These are phyloP conservation scores for Fabriciana adippe DNA, from an alignment of 2,888 invertebrate genomes.

Conservation along the genomic window DNA sequence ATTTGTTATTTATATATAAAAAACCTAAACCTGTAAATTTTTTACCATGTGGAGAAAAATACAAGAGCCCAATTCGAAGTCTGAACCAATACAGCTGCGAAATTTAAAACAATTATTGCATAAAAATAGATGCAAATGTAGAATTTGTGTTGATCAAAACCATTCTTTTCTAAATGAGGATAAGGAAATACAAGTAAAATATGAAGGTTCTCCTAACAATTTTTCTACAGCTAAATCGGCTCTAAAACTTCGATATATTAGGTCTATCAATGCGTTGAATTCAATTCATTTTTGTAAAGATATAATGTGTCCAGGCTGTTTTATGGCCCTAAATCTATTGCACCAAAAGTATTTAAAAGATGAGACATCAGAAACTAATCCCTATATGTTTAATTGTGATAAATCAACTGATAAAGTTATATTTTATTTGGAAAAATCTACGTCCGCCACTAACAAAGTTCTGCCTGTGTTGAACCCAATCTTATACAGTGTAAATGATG, in stretches of 20 bases:
- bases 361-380: conserved; percentile 53
- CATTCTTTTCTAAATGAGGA: conserved; percentile 2
- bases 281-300: conserved; percentile 35
- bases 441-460: conserved; percentile 46
- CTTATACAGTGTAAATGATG: background rate
- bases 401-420: conserved; percentile 50
- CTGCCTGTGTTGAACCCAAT: background rate
- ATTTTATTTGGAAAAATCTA: conserved; percentile 46
- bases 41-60: conserved; percentile 37
- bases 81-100: conserved; percentile 55
- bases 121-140: conserved; percentile 55
- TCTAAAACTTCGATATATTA: background rate
- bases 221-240: conserved; percentile 8
- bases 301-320: conserved; percentile 56
- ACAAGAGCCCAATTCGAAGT: conserved; percentile 16
- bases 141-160: conserved; percentile 23
- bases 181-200: conserved; percentile 27
- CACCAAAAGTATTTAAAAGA: conserved; percentile 57
- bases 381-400: conserved; percentile 47
- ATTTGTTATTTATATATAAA: background rate
- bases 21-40: background rate
- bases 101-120: conserved; percentile 58
- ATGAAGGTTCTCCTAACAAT: background rate
- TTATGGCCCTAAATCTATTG: conserved; percentile 50
- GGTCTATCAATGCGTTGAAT: conserved; percentile 9